These are phyloP conservation scores for Sitta europaea DNA, from an alignment of 2,113 vertebrate genomes.

Conservation along the genomic window DNA sequence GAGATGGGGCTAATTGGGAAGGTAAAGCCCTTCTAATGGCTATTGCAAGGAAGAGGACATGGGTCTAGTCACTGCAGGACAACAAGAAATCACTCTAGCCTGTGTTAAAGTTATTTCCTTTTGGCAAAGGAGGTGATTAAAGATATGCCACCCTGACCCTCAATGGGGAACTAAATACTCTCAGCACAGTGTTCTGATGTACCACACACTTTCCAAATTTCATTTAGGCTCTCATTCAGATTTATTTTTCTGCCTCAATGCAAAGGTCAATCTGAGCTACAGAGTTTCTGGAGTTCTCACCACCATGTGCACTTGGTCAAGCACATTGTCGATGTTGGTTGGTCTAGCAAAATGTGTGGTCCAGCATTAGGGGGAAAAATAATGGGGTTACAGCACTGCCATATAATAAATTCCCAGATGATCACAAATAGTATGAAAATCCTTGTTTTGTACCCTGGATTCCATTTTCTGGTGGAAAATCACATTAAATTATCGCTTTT, in stretches of 20 bases:
- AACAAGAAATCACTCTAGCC: background rate
- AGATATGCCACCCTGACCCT: background rate
- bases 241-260: background rate
- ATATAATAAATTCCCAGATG: background rate
- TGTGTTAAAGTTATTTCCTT: background rate
- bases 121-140: background rate
- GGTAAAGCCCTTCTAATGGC: background rate
- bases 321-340: background rate
- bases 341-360: background rate
- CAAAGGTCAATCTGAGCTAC: background rate
- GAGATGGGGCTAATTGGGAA: background rate
- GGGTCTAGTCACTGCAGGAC: background rate
- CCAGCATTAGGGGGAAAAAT: background rate
- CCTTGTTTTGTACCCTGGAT: background rate
- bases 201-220: background rate
- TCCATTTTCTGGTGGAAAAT: slow-evolving; percentile 51
- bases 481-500: background rate
- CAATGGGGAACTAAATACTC: background rate
- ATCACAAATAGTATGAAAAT: background rate
- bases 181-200: background rate
- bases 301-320: background rate
- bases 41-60: background rate
- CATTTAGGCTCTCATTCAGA: background rate
- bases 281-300: background rate
- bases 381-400: background rate